Base-by-base conservation (phyloP, 2,888 invertebrate species). In the Punctoribates punctum region DNA sequence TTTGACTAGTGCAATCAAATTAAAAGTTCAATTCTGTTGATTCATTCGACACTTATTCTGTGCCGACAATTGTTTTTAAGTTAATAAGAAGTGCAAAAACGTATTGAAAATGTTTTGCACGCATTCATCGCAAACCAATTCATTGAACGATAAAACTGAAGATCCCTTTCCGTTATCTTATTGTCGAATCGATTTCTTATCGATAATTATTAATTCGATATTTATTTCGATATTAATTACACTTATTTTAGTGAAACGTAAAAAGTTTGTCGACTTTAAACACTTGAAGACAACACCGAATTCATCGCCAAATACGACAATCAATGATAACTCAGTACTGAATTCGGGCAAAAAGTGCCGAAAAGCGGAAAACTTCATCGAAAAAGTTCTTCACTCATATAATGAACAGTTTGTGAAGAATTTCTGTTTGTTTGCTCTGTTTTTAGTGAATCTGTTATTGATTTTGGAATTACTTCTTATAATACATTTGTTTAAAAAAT, bases 101-200 rank as follows among this genome's bases (percentile, higher is more conserved):
- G 3, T 34, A 20, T 57, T 23, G 27, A 60, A 60, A 60, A 72
- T 72, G 72, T 72, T 46, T 72, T 72, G 72, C 17, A 25, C 46
- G 25, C 48, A 25, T 25, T 72, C 42, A 6, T 72, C 72, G 38
- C 72, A 42, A 46, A 46, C 13, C 25, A 11, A 27, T 42, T 3
- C 27, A 6, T 8, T 15, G 15, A 34, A 15, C 1, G 65, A 38
- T 27, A 27, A 29, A 13, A 65, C 17, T 34, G n/a, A 13, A 38
- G 13, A 8, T 11, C 13, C 4, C 9, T 38, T 34, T 42, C 48
- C 23, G 13, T 42, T 72, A 48, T 72, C 72, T 15, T 72, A 72
- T 27, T 72, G 72, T 72, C 8, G 15, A 8, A 20, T 72, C 46
- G 72, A 72, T 25, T 25, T 1, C 11, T 1, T 72, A 6, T 46